Evolutionary conservation across 2,113 vertebrate genomes (phyloP).

Genomic region (Neofelis nebulosa): DNA sequence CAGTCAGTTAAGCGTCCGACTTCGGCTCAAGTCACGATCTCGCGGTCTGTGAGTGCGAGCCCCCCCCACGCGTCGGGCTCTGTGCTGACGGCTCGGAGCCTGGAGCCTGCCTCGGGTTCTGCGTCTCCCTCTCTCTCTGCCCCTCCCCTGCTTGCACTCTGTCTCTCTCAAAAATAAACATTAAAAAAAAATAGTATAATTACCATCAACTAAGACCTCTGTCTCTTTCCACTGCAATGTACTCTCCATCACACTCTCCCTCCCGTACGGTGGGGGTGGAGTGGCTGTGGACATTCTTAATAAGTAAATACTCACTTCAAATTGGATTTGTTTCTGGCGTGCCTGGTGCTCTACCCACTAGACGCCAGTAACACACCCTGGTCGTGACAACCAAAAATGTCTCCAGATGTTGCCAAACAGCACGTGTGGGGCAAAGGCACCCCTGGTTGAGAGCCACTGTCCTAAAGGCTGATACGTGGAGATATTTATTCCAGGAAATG

Average conservation of each 20-base stretch:
- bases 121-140: too few relatives aligned
- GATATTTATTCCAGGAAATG: constrained; percentile 31
- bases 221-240: neutral
- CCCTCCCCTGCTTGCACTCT: too few relatives aligned
- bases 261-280: neutral
- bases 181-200: neutral
- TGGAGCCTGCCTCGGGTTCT: too few relatives aligned
- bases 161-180: too few relatives aligned
- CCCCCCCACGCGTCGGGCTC: too few relatives aligned
- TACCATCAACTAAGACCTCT: neutral
- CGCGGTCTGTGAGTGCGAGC: too few relatives aligned
- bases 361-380: neutral
- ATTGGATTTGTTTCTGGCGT: neutral
- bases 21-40: too few relatives aligned
- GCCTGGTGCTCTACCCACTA: neutral
- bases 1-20: too few relatives aligned
- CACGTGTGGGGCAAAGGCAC: neutral
- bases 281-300: neutral
- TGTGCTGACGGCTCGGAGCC: too few relatives aligned
- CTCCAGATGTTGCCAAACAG: neutral
- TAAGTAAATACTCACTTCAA: constrained; percentile 4
- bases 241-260: neutral
- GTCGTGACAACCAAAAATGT: neutral
- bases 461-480: neutral
- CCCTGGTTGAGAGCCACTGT: neutral